Evolutionary conservation across 2,888 invertebrate genomes (phyloP).

Genomic region (Graphium colonna): DNA sequence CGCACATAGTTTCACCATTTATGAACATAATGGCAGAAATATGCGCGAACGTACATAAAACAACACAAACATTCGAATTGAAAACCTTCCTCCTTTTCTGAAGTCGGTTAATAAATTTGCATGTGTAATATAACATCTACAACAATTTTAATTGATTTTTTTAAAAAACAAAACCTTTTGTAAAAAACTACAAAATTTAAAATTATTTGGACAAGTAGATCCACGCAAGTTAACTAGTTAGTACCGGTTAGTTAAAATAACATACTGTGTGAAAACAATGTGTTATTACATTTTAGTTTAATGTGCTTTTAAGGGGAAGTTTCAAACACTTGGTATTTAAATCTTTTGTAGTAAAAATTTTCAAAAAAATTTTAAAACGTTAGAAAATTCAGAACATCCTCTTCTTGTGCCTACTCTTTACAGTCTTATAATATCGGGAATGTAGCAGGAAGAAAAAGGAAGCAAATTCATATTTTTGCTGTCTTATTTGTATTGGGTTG

Average conservation of each 20-base stretch:
- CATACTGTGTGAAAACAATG: neutral
- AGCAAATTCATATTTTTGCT: slow-evolving; percentile 42
- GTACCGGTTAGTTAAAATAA: neutral
- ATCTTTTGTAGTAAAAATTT: neutral
- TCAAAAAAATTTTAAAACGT: slow-evolving; percentile 22
- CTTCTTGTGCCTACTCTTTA: slow-evolving; percentile 50
- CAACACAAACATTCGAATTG: no score
- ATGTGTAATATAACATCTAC: no score
- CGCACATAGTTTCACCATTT: no score
- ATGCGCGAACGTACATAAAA: no score
- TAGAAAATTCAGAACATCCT: slow-evolving; percentile 43
- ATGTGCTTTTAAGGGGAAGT: neutral
- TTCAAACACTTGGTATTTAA: neutral
- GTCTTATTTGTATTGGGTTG: slow-evolving; percentile 49
- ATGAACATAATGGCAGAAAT: no score
- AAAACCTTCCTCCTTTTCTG: no score
- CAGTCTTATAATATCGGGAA: slow-evolving; percentile 48
- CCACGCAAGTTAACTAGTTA: neutral
- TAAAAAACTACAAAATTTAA: no score
- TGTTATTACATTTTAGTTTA: neutral
- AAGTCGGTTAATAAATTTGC: no score
- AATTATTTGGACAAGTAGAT: no score
- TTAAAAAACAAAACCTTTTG: no score
- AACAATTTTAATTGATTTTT: no score
- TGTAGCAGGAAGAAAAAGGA: slow-evolving; percentile 45